Evolutionary conservation across 2,888 invertebrate species (phyloP).

Genomic region (Disparrhopalites patrizii): DNA sequence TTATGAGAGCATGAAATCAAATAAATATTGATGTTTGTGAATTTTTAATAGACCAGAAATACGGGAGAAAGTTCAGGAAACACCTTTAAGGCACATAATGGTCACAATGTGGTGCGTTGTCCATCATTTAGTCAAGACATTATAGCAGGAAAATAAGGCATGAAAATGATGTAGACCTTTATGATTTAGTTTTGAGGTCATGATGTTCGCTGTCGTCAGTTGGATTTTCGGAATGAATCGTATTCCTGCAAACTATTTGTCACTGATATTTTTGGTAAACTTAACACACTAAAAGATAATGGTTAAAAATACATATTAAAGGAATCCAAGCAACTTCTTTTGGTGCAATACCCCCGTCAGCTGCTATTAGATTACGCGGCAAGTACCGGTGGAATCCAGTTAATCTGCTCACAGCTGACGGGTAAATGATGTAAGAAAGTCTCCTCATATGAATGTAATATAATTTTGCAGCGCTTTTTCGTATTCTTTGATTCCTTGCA

Average conservation of each 20-base stretch:
- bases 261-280: constrained; percentile 27
- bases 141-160: too few species aligned
- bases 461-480: constrained; percentile 3
- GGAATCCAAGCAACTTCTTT: neutral
- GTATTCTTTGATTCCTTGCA: constrained; percentile 3
- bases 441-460: too few species aligned
- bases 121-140: too few species aligned
- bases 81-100: neutral
- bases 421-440: too few species aligned
- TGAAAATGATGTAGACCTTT: too few species aligned
- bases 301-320: neutral
- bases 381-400: too few species aligned
- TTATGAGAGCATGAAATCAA: too few species aligned
- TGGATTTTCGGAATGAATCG: constrained; percentile 24
- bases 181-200: constrained; percentile 22
- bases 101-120: constrained; percentile 9
- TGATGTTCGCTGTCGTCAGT: constrained; percentile 11
- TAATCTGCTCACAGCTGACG: too few species aligned
- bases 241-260: constrained; percentile 28
- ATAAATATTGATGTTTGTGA: too few species aligned
- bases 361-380: too few species aligned
- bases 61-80: neutral
- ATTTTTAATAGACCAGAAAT: constrained; percentile 9
- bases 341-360: neutral
- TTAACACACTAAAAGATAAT: neutral